Conservation (phyloP, 2,113 vertebrate species). For the Solea senegalensis region DNA sequence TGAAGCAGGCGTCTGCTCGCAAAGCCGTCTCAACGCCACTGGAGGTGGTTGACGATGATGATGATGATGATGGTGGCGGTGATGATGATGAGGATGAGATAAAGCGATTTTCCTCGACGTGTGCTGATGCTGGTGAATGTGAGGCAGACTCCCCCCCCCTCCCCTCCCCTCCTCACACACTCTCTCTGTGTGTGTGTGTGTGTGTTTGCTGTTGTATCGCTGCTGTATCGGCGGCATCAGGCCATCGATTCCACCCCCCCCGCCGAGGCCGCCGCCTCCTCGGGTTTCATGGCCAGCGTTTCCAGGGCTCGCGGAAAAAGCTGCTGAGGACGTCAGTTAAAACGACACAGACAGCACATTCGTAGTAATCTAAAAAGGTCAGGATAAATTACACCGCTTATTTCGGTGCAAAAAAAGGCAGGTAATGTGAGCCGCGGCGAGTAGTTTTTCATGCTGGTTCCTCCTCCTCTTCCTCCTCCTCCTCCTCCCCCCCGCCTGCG, state of each 20-base stretch:
- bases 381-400: slow-evolving; percentile 76
- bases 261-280: slow-evolving; percentile 27
- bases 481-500: background rate
- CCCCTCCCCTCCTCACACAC: no score
- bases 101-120: slow-evolving; percentile 22
- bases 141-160: slow-evolving; percentile 31
- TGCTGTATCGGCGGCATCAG: slow-evolving; percentile 47
- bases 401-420: slow-evolving; percentile 69
- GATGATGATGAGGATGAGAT: slow-evolving; percentile 14
- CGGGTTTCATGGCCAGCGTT: slow-evolving; percentile 60
- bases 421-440: slow-evolving; percentile 64
- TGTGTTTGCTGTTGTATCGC: slow-evolving; percentile 58
- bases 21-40: slow-evolving; percentile 13
- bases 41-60: slow-evolving; percentile 37
- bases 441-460: slow-evolving; percentile 56
- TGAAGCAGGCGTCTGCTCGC: slow-evolving; percentile 62
- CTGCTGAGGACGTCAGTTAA: slow-evolving; percentile 77
- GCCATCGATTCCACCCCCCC: slow-evolving; percentile 37
- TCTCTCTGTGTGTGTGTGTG: slow-evolving; percentile 22
- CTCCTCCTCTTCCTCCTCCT: slow-evolving; percentile 24
- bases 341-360: slow-evolving; percentile 73
- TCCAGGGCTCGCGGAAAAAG: slow-evolving; percentile 52
- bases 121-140: slow-evolving; percentile 39
- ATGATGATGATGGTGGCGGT: background rate
- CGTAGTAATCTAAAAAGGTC: slow-evolving; percentile 75